Evolutionary conservation across 2,797 vertebrate genomes (phyloP).

Genomic region (Gephyroberyx darwinii): DNA sequence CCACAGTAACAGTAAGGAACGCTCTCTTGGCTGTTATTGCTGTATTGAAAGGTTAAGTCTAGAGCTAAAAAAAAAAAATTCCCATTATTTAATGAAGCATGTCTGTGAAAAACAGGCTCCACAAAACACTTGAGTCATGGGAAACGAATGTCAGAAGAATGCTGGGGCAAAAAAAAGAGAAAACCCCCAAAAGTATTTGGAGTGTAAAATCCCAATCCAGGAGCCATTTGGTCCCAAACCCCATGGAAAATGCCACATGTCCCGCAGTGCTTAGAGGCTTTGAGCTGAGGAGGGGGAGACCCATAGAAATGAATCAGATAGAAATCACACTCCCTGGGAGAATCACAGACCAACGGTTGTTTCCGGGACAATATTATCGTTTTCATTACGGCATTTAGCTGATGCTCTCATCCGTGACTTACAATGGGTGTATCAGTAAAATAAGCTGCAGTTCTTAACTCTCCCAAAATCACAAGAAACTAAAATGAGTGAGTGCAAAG

Average conservation of each 20-base stretch:
- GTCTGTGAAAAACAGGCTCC: not conserved
- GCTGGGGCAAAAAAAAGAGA: not conserved
- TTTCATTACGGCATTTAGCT: constrained; percentile 5
- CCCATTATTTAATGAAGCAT: constrained; percentile 13
- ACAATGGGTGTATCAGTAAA: constrained; percentile 29
- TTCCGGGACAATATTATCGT: constrained; percentile 60
- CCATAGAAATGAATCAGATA: constrained; percentile 13
- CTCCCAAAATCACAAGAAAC: constrained; percentile 28
- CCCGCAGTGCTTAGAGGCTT: constrained; percentile 10
- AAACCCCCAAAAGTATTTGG: constrained; percentile 1
- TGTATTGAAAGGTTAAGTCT: not conserved
- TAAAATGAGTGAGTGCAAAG: constrained; percentile 10
- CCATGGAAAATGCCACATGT: constrained; percentile 27
- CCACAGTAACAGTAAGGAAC: no score
- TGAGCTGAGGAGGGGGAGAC: constrained; percentile 3
- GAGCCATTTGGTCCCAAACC: constrained; percentile 28
- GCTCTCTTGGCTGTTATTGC: not conserved
- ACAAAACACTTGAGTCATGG: constrained; percentile 26
- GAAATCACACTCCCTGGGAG: not conserved
- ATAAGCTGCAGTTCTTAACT: constrained; percentile 31
- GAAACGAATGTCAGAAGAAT: constrained; percentile 17
- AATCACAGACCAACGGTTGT: constrained; percentile 22
- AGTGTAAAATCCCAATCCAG: constrained; percentile 39
- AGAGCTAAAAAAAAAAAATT: not conserved
- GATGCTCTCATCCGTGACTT: no score